Conservation (phyloP, 1,140 invertebrate genomes). For the Dendrolimus kikuchii region DNA sequence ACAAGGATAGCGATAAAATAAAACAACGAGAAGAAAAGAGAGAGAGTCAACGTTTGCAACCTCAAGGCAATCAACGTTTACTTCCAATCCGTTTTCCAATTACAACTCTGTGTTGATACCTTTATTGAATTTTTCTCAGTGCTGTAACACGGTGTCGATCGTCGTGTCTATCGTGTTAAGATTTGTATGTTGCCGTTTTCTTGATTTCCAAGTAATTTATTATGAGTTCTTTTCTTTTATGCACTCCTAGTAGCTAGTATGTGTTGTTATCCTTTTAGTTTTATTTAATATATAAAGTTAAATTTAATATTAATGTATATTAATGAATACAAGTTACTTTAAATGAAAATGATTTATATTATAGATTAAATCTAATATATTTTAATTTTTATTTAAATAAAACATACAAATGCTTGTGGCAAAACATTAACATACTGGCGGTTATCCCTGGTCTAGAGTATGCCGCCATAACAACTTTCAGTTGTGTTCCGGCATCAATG, state of each 20-base stretch:
- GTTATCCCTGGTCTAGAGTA: too few species aligned
- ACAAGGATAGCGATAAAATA: slow-evolving; percentile 27
- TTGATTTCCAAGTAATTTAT: slow-evolving; percentile 49
- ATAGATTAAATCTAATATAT: too few species aligned
- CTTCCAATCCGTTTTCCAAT: slow-evolving; percentile 48
- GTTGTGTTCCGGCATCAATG: too few species aligned
- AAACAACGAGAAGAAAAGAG: slow-evolving; percentile 16
- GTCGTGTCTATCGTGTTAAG: slow-evolving; percentile 22
- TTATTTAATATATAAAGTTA: too few species aligned
- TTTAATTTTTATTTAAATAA: too few species aligned
- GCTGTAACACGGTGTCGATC: slow-evolving; percentile 20
- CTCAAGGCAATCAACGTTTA: slow-evolving; percentile 66
- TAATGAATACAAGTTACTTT: too few species aligned
- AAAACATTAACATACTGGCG: too few species aligned
- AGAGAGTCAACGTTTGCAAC: slow-evolving; percentile 26
- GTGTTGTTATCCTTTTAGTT: slow-evolving; percentile 9
- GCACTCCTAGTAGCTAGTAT: slow-evolving; percentile 34
- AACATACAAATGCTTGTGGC: too few species aligned
- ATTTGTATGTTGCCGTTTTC: slow-evolving; percentile 31
- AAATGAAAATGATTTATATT: too few species aligned
- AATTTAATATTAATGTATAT: too few species aligned
- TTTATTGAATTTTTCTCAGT: slow-evolving; percentile 21
- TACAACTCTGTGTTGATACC: slow-evolving; percentile 30
- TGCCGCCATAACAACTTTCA: too few species aligned
- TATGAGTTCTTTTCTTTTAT: slow-evolving; percentile 44